Evolutionary conservation across 1,140 invertebrate species (phyloP).

Genomic region (Drosophila serrata): DNA sequence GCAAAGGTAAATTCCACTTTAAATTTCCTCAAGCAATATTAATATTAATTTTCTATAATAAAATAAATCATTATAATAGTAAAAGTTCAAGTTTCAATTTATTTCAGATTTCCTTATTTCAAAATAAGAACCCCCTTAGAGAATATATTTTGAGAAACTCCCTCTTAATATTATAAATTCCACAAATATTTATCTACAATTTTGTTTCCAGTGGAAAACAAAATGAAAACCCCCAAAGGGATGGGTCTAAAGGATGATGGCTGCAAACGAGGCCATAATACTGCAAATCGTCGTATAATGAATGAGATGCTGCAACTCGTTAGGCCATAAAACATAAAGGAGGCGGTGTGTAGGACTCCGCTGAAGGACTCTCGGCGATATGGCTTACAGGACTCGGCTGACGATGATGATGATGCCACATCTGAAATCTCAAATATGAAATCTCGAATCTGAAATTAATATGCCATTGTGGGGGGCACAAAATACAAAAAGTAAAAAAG

Average conservation of each 20-base stretch:
- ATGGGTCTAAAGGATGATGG: neutral
- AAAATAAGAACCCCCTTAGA: too few species aligned
- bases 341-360: neutral
- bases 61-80: neutral
- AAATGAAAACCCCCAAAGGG: neutral
- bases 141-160: neutral
- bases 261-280: constrained; percentile 77
- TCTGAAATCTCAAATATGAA: constrained; percentile 69
- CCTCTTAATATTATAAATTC: neutral
- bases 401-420: constrained; percentile 32
- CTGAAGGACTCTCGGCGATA: constrained; percentile 27
- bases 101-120: too few species aligned
- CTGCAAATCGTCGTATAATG: constrained; percentile 79
- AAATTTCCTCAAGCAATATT: too few species aligned
- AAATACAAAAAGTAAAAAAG: constrained; percentile 42
- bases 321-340: constrained; percentile 48
- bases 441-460: constrained; percentile 73
- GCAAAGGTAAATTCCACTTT: too few species aligned
- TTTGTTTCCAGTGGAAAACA: neutral
- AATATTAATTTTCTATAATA: neutral
- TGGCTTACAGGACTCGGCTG: constrained; percentile 6
- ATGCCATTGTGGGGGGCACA: constrained; percentile 69
- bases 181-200: neutral
- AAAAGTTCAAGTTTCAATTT: too few species aligned
- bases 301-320: constrained; percentile 71